phyloP scores from a whole-genome alignment of 1,140 invertebrate species.

The Leptinotarsa lineolata region DNA sequence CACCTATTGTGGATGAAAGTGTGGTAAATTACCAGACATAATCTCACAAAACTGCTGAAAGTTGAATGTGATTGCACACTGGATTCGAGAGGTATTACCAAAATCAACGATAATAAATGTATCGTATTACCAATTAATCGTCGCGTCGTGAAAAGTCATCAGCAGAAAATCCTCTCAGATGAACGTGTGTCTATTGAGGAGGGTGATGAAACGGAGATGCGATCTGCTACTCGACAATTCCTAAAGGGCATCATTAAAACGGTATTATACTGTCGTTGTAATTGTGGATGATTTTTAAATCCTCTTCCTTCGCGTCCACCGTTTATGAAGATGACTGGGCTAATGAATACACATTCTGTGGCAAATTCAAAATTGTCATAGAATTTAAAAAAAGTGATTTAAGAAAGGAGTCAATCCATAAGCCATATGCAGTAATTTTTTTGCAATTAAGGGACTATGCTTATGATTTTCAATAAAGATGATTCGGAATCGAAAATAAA shows the following conservation, averaged over 20 bases:
- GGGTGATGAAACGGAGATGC: neutral
- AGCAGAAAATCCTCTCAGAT: neutral
- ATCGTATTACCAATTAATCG: neutral
- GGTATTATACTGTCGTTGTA: neutral
- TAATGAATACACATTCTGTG: neutral
- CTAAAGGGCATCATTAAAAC: constrained; percentile 4
- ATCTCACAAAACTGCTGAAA: too few species aligned
- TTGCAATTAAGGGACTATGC: too few species aligned
- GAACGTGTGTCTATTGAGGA: neutral
- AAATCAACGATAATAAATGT: neutral
- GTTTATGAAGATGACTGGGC: neutral
- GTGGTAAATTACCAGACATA: too few species aligned
- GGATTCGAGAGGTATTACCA: neutral
- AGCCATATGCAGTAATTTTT: too few species aligned
- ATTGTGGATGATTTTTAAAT: neutral
- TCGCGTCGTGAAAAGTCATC: constrained; percentile 5
- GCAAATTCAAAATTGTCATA: too few species aligned
- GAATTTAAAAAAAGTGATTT: too few species aligned
- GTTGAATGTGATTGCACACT: too few species aligned
- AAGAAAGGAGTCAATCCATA: too few species aligned
- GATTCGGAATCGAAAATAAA: too few species aligned
- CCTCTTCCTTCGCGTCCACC: neutral
- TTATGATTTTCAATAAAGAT: too few species aligned
- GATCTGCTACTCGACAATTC: neutral
- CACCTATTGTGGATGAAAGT: too few species aligned